A percentile compares a stretch with the other conserved stretches of the same genome.
These are phyloP conservation scores for Sminthurinus signatus DNA, from an alignment of 1,140 invertebrate species.

Conservation along the genomic window DNA sequence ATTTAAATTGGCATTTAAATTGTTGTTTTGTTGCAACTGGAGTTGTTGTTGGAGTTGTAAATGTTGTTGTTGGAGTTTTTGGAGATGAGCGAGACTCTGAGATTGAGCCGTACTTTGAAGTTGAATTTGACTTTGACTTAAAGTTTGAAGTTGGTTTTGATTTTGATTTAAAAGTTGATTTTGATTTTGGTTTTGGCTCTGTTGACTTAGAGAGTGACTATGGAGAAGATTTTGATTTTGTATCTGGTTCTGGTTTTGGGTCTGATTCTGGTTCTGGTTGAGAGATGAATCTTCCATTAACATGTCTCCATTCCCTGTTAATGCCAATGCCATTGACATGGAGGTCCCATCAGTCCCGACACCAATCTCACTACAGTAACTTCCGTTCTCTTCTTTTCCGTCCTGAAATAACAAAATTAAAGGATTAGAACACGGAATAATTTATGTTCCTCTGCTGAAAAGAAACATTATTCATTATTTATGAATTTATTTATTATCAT, in stretches of 20 bases:
- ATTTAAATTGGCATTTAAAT: not conserved
- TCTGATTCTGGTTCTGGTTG: not conserved
- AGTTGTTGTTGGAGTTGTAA: not conserved
- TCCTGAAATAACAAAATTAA: conserved; percentile 8
- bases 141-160: too few relatives aligned
- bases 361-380: not conserved
- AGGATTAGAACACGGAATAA: too few relatives aligned
- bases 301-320: not conserved
- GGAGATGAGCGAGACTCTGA: not conserved
- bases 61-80: not conserved
- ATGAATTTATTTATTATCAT: not conserved
- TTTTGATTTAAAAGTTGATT: too few relatives aligned
- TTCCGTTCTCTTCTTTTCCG: conserved; percentile 7
- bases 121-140: too few relatives aligned
- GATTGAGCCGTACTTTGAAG: not conserved
- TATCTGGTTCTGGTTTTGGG: too few relatives aligned
- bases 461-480: too few relatives aligned
- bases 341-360: not conserved
- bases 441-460: too few relatives aligned
- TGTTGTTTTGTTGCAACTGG: not conserved
- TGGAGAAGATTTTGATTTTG: not conserved
- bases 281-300: not conserved
- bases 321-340: too few relatives aligned
- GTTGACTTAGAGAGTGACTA: not conserved
- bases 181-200: too few relatives aligned